These are phyloP conservation scores for Cyprinodon diabolis DNA, from an alignment of 2,797 vertebrate species.

Conservation along the genomic window DNA sequence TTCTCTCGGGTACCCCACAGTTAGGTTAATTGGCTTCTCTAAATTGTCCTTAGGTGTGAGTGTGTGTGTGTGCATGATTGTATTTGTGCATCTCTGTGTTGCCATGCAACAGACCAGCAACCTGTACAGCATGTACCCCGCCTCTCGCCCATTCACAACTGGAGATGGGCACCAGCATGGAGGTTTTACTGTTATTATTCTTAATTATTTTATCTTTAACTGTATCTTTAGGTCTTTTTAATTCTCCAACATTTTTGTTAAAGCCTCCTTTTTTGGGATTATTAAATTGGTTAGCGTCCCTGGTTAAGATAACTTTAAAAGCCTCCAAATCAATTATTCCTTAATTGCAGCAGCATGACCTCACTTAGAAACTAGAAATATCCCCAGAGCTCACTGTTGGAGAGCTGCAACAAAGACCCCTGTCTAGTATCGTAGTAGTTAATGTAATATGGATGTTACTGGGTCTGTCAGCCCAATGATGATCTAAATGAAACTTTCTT, in stretches of 20 bases:
- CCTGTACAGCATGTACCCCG: too few species aligned
- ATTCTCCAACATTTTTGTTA: too few species aligned
- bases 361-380: neutral
- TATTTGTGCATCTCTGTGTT: too few species aligned
- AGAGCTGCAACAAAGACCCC: neutral
- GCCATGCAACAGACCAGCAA: too few species aligned
- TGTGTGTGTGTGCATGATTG: too few species aligned
- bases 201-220: neutral
- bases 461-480: neutral
- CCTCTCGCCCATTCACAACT: too few species aligned
- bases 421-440: too few species aligned
- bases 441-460: too few species aligned
- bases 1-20: too few species aligned
- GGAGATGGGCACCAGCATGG: too few species aligned
- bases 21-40: too few species aligned
- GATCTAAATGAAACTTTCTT: neutral
- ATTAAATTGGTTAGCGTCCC: neutral
- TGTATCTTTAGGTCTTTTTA: neutral
- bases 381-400: neutral
- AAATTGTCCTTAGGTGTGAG: too few species aligned
- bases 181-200: neutral
- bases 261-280: neutral
- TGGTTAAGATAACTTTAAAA: neutral
- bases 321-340: neutral
- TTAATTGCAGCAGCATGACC: neutral